Evolutionary conservation across 2,797 vertebrate species (phyloP).

Genomic region (Danio tinwini): DNA sequence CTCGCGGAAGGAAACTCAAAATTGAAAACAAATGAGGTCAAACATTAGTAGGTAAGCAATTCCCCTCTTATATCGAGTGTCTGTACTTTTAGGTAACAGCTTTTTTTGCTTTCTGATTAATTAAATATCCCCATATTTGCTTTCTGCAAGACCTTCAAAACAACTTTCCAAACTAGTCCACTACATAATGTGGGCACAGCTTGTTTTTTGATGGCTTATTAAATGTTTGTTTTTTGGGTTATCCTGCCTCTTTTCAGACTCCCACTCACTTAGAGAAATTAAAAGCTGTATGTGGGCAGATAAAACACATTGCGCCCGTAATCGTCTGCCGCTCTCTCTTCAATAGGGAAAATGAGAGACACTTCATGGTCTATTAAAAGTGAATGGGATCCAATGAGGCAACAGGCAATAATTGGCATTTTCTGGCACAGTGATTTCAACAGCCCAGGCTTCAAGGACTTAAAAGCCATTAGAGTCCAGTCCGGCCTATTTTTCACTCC

Average conservation of each 20-base stretch:
- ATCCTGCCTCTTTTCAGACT: slow-evolving; percentile 48
- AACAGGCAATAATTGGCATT: slow-evolving; percentile 74
- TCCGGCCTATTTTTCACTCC: slow-evolving; percentile 59
- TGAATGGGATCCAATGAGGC: slow-evolving; percentile 75
- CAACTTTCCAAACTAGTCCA: slow-evolving; percentile 5
- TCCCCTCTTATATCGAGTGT: not conserved
- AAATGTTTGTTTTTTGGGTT: slow-evolving; percentile 52
- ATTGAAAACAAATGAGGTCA: not conserved
- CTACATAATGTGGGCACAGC: slow-evolving; percentile 18
- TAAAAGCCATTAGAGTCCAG: slow-evolving; percentile 60
- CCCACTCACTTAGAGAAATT: slow-evolving; percentile 67
- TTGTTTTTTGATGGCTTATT: slow-evolving; percentile 45
- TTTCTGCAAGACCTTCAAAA: slow-evolving; percentile 25
- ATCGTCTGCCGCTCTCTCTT: slow-evolving; percentile 72
- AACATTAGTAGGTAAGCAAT: slow-evolving; percentile 6
- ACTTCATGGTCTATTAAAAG: slow-evolving; percentile 79
- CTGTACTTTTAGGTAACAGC: not conserved
- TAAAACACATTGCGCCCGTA: slow-evolving; percentile 70
- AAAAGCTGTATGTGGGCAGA: slow-evolving; percentile 73
- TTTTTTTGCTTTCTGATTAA: not conserved
- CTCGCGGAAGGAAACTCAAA: not conserved
- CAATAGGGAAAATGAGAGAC: slow-evolving; percentile 72
- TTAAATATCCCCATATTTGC: not conserved
- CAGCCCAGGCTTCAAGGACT: slow-evolving; percentile 66
- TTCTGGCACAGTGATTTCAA: slow-evolving; percentile 61